phyloP scores from a whole-genome alignment of 2,888 invertebrate species.

The Arrhopalites spinosus region DNA sequence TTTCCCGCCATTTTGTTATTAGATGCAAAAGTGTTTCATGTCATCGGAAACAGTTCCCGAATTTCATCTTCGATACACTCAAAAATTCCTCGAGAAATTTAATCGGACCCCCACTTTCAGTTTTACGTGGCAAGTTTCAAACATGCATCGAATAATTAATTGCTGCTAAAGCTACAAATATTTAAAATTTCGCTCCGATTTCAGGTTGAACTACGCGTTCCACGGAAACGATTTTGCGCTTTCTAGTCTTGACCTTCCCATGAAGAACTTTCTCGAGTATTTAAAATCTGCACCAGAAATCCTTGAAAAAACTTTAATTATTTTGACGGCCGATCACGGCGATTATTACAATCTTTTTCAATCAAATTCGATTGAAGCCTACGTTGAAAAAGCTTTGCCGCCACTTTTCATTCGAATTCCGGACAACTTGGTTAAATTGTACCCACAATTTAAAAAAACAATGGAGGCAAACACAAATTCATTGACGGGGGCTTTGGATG shows the following conservation, averaged over 20 bases:
- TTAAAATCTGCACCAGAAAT: neutral
- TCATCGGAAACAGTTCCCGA: neutral
- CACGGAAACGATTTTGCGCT: neutral
- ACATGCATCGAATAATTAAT: no score
- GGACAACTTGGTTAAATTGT: neutral
- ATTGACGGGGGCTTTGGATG: conserved; percentile 74
- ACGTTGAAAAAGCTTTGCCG: conserved; percentile 73
- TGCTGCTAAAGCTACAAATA: no score
- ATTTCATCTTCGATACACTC: neutral
- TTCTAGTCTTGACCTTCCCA: neutral
- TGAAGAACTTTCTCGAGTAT: neutral
- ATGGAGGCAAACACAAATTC: conserved; percentile 68
- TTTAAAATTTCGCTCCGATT: neutral
- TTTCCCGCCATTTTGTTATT: no score
- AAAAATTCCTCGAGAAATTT: neutral
- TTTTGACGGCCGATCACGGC: neutral
- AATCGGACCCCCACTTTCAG: no score
- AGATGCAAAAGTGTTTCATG: neutral
- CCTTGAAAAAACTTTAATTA: neutral
- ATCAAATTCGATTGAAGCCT: conserved; percentile 64
- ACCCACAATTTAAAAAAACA: neutral
- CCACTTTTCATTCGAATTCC: conserved; percentile 73
- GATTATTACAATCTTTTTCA: neutral
- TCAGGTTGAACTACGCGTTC: neutral
- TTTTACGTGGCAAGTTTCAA: no score